Evolutionary conservation across 2,113 vertebrate species (phyloP), one percentile per base, ranked within the genome.

Genomic region (Scophthalmus maximus): DNA sequence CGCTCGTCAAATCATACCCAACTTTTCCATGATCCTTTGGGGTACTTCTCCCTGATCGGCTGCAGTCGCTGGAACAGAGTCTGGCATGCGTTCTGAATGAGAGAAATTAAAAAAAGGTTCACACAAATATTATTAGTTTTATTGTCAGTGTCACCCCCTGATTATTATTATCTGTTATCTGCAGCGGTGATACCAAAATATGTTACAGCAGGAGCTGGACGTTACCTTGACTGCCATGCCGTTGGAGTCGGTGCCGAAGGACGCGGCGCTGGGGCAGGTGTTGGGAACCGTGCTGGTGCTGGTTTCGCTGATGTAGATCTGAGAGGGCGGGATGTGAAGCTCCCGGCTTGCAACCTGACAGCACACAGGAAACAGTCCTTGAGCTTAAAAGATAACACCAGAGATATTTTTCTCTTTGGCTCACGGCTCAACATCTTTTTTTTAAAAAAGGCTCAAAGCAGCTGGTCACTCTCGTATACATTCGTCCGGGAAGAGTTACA

Each of bases 211-310:
- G 42, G 42, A 46, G 17, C 17, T 20, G 18, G 42, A 46, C 18
- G 6, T 27, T 1, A 97, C 96, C 95, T 95, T 95, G 62, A 97
- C 94, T 0, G 96, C 96, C 94, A 95, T 95, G 76, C 96, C 96
- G 2, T 96, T 97, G 85, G 94, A 92, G 8, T 98, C 96, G 0
- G 96, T 95, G 1, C 96, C 94, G 2, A 93, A 82, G 67, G 96
- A 98, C 0, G 93, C 96, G 0, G 64, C 95, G 0, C 95, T 94
- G 0, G 93, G 92, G 15, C 88, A 84, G 0, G 95, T 93, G 79
- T 98, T 98, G 15, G 97, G 96, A 15, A 98, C 93, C 0, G 86
- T 92, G 50, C 77, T 84, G 17, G 96, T 98, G 89, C 94, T 95
- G 0, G 94, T 97, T 81, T 97, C 96, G 58, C 91, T 94, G 79